These are phyloP conservation scores for Epiblema foenella DNA, from an alignment of 2,888 invertebrate species.

Conservation along the genomic window DNA sequence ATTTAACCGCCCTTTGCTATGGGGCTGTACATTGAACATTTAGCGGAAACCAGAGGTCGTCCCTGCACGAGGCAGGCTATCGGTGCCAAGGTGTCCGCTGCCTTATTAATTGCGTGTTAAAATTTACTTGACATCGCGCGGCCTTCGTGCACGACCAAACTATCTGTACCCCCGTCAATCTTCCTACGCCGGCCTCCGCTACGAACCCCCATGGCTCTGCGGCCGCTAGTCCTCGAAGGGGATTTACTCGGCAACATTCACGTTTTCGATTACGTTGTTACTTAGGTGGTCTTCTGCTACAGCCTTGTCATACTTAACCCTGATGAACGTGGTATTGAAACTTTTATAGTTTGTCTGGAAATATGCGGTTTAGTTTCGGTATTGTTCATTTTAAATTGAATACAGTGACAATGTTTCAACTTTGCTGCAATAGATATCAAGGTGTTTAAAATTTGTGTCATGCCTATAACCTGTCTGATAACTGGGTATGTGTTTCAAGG, in stretches of 20 bases:
- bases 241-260: constrained; percentile 72
- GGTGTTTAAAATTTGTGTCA: constrained; percentile 78
- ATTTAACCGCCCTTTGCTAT: constrained; percentile 53
- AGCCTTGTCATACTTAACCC: constrained; percentile 77
- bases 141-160: constrained; percentile 67
- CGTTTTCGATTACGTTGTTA: constrained; percentile 64
- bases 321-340: constrained; percentile 35
- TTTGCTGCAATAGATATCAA: constrained; percentile 24
- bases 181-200: constrained; percentile 52
- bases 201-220: constrained; percentile 56
- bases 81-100: constrained; percentile 77
- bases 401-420: constrained; percentile 11
- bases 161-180: constrained; percentile 57
- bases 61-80: constrained; percentile 69
- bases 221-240: constrained; percentile 55
- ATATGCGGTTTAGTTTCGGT: constrained; percentile 17
- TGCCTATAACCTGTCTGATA: constrained; percentile 79
- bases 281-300: constrained; percentile 73
- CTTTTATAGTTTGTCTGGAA: constrained; percentile 30
- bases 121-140: constrained; percentile 81
- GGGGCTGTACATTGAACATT: constrained; percentile 49
- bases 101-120: constrained; percentile 81
- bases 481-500: constrained; percentile 81
- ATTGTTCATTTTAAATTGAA: constrained; percentile 25
- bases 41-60: constrained; percentile 51